These are phyloP conservation scores for Epinephelus malabaricus DNA, from an alignment of 2,797 vertebrate species.

Conservation along the genomic window DNA sequence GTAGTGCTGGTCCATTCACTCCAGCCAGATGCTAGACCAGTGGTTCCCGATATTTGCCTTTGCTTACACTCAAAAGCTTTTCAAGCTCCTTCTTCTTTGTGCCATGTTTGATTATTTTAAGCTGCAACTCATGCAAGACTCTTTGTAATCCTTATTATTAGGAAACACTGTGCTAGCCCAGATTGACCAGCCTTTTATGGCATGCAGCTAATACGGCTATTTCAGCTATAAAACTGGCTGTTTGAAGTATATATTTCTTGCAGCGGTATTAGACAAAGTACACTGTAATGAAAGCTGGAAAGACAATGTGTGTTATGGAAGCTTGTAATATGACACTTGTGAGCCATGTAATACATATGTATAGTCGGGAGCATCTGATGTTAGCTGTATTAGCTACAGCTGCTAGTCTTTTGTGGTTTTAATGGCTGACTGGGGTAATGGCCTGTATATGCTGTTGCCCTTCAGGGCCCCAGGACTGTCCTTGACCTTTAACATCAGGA, in stretches of 20 bases:
- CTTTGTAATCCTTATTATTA: constrained; percentile 62
- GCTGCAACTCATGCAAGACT: constrained; percentile 75
- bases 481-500: constrained; percentile 72
- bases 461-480: constrained; percentile 73
- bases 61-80: constrained; percentile 54
- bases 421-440: constrained; percentile 84
- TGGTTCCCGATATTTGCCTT: constrained; percentile 70
- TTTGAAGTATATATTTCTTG: constrained; percentile 79
- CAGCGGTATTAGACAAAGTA: constrained; percentile 76
- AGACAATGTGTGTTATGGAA: constrained; percentile 67
- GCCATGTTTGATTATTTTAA: constrained; percentile 71
- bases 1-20: constrained; percentile 69
- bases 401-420: constrained; percentile 74
- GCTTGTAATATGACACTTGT: constrained; percentile 73
- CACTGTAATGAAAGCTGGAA: constrained; percentile 77
- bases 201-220: constrained; percentile 84
- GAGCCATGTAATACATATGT: constrained; percentile 73
- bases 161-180: constrained; percentile 81
- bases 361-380: constrained; percentile 74
- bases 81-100: constrained; percentile 60
- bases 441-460: constrained; percentile 68
- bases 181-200: constrained; percentile 73
- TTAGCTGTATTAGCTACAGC: constrained; percentile 79
- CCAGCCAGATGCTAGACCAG: constrained; percentile 81
- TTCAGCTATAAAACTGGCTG: constrained; percentile 73